These are phyloP conservation scores for Columba guinea DNA, from an alignment of 2,797 vertebrate species.

Conservation along the genomic window DNA sequence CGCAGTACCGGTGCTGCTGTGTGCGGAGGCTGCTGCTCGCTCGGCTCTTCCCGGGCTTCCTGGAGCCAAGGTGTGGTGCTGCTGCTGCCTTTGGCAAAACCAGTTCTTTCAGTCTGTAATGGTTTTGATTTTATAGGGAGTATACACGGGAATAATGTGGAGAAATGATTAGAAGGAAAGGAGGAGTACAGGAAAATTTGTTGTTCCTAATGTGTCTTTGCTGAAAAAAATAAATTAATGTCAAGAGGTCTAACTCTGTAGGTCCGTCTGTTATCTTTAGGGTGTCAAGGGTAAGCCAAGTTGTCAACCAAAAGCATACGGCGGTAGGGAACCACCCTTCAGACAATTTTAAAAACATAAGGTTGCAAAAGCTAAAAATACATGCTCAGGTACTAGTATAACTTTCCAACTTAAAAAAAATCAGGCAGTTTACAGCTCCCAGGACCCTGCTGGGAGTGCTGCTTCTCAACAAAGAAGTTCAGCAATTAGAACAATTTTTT, in stretches of 20 bases:
- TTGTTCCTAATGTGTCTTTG: background rate
- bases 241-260: background rate
- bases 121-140: constrained; percentile 31
- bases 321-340: background rate
- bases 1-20: background rate
- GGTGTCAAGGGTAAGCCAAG: background rate
- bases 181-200: background rate
- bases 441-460: background rate
- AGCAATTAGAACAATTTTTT: background rate
- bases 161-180: background rate
- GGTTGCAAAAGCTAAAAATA: background rate
- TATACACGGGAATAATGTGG: background rate
- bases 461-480: background rate
- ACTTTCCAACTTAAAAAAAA: background rate
- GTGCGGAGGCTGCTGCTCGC: background rate
- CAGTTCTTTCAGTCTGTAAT: constrained; percentile 30
- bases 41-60: constrained; percentile 20
- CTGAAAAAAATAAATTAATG: background rate
- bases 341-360: background rate
- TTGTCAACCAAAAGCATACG: background rate
- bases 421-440: background rate
- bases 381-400: background rate
- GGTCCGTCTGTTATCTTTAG: background rate
- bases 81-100: constrained; percentile 56
- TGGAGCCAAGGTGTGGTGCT: constrained; percentile 49